These are phyloP conservation scores for Lycocorax pyrrhopterus DNA, from an alignment of 2,113 vertebrate genomes.

Conservation along the genomic window DNA sequence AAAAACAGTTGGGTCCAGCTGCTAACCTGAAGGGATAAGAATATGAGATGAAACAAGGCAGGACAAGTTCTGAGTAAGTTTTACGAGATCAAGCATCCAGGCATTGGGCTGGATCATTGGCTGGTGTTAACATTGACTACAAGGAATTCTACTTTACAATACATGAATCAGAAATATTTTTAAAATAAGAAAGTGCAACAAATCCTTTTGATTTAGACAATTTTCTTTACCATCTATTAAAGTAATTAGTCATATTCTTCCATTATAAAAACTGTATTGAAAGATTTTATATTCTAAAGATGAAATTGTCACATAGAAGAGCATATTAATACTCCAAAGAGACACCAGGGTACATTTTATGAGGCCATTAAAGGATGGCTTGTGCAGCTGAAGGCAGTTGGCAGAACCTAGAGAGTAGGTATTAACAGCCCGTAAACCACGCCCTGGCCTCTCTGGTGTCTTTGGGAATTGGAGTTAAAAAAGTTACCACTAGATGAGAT, in stretches of 20 bases:
- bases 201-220: background rate
- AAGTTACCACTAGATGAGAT: background rate
- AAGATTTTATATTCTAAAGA: background rate
- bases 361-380: background rate
- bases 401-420: background rate
- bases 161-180: background rate
- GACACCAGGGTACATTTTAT: background rate
- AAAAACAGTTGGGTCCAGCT: background rate
- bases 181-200: background rate
- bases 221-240: background rate
- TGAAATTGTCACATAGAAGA: background rate
- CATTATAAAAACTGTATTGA: background rate
- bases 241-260: background rate
- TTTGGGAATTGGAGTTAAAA: background rate
- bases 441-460: background rate
- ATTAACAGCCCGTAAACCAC: background rate
- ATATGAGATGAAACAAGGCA: background rate
- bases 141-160: background rate
- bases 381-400: background rate
- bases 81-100: background rate
- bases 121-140: background rate
- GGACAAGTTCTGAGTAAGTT: background rate
- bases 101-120: background rate
- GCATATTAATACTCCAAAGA: slow-evolving; percentile 3
- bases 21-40: background rate